Percentiles rank a stretch among this genome's conserved stretches.
phyloP scores from a whole-genome alignment of 2,888 invertebrate genomes.

The Xanthorhoe spadicearia region DNA sequence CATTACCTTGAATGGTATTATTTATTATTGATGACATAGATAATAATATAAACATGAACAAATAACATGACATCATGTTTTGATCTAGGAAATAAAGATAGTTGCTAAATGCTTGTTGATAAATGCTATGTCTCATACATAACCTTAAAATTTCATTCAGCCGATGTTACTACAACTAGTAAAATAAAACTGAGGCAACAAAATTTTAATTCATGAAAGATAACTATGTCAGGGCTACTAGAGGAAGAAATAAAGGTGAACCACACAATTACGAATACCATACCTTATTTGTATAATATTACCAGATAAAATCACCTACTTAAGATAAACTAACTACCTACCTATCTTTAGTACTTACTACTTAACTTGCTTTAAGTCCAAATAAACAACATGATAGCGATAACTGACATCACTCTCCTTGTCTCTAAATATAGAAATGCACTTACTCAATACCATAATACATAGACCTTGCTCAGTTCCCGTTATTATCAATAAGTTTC shows the following conservation, averaged over 20 bases:
- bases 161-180: too few relatives aligned
- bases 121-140: neutral
- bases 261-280: slow-evolving; percentile 1
- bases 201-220: slow-evolving; percentile 1
- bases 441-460: slow-evolving; percentile 48
- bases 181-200: neutral
- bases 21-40: neutral
- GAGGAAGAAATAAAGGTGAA: slow-evolving; percentile 14
- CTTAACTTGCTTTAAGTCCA: neutral
- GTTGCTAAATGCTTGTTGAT: neutral
- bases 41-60: neutral
- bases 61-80: neutral
- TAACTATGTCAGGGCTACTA: slow-evolving; percentile 31
- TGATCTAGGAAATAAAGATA: neutral
- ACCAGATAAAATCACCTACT: neutral
- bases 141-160: too few relatives aligned
- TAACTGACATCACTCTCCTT: slow-evolving; percentile 66
- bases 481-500: slow-evolving; percentile 48
- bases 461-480: slow-evolving; percentile 52
- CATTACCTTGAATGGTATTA: slow-evolving; percentile 24
- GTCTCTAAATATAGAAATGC: slow-evolving; percentile 75
- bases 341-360: neutral
- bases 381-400: slow-evolving; percentile 23
- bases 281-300: neutral
- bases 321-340: neutral